Evolutionary conservation across 2,888 invertebrate species (phyloP).

Genomic region (Lydus trimaculatus): DNA sequence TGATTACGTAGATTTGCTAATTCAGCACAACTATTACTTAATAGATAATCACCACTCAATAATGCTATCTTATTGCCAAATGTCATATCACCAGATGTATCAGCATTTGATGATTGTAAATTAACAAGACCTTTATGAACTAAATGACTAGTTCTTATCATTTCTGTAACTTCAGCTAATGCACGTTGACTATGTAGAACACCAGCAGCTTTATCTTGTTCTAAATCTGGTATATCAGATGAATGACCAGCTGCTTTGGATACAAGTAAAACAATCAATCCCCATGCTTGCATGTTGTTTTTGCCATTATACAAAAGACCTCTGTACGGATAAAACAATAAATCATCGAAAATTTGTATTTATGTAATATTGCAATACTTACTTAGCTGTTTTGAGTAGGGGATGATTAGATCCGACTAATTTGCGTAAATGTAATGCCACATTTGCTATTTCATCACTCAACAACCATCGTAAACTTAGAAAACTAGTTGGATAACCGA

Average conservation of each 20-base stretch:
- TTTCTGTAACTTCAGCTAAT: constrained; percentile 94
- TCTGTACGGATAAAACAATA: constrained; percentile 61
- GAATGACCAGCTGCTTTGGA: constrained; percentile 92
- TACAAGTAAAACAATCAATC: constrained; percentile 87
- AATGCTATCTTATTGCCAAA: constrained; percentile 96
- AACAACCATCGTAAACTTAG: constrained; percentile 90
- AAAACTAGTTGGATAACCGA: constrained; percentile 95
- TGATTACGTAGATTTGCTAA: constrained; percentile 81
- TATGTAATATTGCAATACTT: constrained; percentile 55
- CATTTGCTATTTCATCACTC: constrained; percentile 94
- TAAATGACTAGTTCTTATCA: constrained; percentile 92
- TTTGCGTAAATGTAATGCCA: constrained; percentile 88
- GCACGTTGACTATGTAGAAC: constrained; percentile 86
- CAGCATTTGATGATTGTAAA: constrained; percentile 68
- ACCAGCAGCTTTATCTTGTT: constrained; percentile 86
- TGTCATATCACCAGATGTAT: constrained; percentile 77
- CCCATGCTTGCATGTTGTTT: constrained; percentile 94
- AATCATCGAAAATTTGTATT: not conserved
- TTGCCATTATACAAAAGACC: constrained; percentile 90
- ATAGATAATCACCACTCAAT: constrained; percentile 86
- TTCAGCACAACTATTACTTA: constrained; percentile 88
- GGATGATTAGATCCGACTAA: constrained; percentile 95
- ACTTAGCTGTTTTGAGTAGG: constrained; percentile 91
- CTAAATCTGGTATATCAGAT: constrained; percentile 79
- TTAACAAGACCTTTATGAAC: constrained; percentile 86